These are phyloP conservation scores for Falco naumanni DNA, from an alignment of 2,797 vertebrate genomes.

Conservation along the genomic window DNA sequence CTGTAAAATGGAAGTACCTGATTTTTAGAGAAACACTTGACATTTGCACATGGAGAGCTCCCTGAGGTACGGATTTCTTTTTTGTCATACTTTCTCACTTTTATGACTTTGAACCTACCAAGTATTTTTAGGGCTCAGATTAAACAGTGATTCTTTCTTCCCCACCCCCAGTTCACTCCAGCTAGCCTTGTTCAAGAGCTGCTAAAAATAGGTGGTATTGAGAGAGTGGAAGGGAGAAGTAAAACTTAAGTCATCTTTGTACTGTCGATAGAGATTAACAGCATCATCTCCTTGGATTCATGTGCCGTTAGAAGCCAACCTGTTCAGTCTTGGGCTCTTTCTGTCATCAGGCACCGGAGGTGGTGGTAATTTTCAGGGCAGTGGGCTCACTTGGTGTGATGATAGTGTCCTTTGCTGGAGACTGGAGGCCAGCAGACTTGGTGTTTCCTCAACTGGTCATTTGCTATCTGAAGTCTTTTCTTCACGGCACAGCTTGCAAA, in stretches of 20 bases:
- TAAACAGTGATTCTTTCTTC: neutral
- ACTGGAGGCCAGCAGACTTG: neutral
- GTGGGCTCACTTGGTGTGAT: neutral
- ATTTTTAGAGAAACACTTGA: neutral
- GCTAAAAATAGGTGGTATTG: conserved; percentile 23
- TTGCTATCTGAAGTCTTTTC: neutral
- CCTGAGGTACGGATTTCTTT: neutral
- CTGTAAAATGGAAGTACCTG: neutral
- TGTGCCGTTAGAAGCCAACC: neutral
- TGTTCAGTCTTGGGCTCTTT: neutral
- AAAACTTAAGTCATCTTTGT: neutral
- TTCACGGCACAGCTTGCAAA: neutral
- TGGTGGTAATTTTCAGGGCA: neutral
- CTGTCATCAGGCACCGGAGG: neutral
- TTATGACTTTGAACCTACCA: neutral
- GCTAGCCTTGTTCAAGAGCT: neutral
- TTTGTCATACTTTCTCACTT: neutral
- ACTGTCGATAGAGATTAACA: neutral
- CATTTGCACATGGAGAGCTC: neutral
- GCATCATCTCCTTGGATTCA: neutral
- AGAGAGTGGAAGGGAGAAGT: neutral
- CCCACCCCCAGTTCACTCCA: neutral
- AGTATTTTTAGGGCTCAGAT: neutral
- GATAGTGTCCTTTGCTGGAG: neutral
- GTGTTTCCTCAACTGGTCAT: neutral